These are phyloP conservation scores for Heliconius hermathena DNA, from an alignment of 1,140 invertebrate genomes.

Conservation along the genomic window DNA sequence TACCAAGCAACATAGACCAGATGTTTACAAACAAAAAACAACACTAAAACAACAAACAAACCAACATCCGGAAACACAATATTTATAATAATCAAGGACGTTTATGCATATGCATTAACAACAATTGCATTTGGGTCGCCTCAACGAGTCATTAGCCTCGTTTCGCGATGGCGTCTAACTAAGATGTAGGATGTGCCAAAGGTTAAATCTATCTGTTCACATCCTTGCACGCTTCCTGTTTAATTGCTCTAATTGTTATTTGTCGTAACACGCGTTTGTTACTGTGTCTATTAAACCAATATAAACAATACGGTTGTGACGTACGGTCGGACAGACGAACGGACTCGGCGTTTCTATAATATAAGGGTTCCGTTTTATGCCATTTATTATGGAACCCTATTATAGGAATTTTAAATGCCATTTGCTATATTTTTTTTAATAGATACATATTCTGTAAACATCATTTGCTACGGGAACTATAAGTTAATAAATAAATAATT, in stretches of 20 bases:
- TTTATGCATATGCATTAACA: slow-evolving; percentile 44
- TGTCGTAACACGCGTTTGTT: slow-evolving; percentile 44
- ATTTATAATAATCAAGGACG: slow-evolving; percentile 32
- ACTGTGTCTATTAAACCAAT: slow-evolving; percentile 30
- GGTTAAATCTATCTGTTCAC: slow-evolving; percentile 76
- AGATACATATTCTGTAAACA: too few species aligned
- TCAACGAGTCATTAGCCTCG: slow-evolving; percentile 55
- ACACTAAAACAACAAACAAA: background rate
- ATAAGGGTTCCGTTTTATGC: too few species aligned
- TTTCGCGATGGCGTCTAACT: slow-evolving; percentile 54
- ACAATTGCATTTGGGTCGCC: slow-evolving; percentile 37
- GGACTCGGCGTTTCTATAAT: too few species aligned
- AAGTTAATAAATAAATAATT: too few species aligned
- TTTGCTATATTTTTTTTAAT: too few species aligned
- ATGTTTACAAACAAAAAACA: background rate
- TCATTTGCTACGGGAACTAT: too few species aligned
- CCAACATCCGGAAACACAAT: slow-evolving; percentile 6
- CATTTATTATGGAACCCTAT: too few species aligned
- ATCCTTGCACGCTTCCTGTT: slow-evolving; percentile 75
- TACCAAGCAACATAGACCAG: background rate
- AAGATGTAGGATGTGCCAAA: slow-evolving; percentile 75
- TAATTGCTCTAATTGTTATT: slow-evolving; percentile 64
- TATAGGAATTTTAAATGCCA: too few species aligned
- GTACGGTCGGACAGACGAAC: too few species aligned
- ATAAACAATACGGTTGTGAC: slow-evolving; percentile 14